A percentile compares a stretch with the other conserved stretches of the same genome.
phyloP scores from a whole-genome alignment of 1,140 invertebrate species.

The Caenorhabditis tropicalis region DNA sequence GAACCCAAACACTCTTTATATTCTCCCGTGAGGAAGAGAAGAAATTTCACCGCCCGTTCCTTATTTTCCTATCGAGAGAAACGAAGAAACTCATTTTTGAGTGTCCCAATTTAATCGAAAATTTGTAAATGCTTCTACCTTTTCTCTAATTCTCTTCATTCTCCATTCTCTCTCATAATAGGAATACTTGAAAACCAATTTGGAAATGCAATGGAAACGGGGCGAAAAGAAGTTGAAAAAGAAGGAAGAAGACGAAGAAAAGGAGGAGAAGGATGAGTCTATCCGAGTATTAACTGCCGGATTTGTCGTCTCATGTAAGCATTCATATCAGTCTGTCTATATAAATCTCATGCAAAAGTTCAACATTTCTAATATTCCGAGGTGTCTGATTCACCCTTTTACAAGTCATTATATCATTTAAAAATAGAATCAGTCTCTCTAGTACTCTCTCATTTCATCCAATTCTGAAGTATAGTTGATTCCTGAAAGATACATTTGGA shows the following conservation, averaged over 20 bases:
- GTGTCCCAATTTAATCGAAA: slow-evolving; percentile 36
- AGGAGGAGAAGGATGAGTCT: not conserved
- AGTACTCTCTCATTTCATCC: too few species aligned
- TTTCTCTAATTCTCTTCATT: not conserved
- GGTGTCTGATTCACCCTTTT: too few species aligned
- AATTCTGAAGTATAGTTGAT: too few species aligned
- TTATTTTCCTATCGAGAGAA: not conserved
- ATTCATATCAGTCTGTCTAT: not conserved
- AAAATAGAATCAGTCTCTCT: too few species aligned
- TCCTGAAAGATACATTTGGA: too few species aligned
- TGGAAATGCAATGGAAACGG: slow-evolving; percentile 8
- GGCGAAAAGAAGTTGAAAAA: slow-evolving; percentile 4
- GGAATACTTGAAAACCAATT: slow-evolving; percentile 45
- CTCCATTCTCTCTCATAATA: not conserved
- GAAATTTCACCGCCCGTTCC: not conserved
- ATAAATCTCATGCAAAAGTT: not conserved
- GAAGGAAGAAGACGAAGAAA: not conserved
- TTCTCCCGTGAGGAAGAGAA: not conserved
- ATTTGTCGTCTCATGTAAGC: slow-evolving; percentile 21
- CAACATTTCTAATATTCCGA: not conserved
- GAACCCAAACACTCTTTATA: slow-evolving; percentile 25
- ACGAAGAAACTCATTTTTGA: not conserved
- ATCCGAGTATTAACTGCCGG: not conserved
- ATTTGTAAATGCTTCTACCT: slow-evolving; percentile 36
- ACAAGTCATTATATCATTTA: too few species aligned